phyloP scores from a whole-genome alignment of 2,888 invertebrate species.

The Acanthacorydalis orientalis region DNA sequence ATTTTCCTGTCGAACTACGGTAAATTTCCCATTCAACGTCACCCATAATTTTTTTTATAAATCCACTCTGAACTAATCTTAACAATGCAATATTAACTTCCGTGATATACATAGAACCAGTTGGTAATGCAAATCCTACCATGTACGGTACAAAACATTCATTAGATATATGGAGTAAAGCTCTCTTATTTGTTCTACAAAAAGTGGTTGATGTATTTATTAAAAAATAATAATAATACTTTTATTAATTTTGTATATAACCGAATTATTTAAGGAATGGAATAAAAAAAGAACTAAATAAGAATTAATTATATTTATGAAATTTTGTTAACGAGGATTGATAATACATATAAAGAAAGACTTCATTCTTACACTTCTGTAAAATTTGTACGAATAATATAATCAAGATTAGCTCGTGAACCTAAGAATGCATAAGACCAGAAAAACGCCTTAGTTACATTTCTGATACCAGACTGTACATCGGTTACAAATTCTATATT shows the following conservation, averaged over 20 bases:
- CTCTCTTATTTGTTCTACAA: slow-evolving; percentile 28
- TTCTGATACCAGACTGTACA: slow-evolving; percentile 49
- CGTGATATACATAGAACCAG: slow-evolving; percentile 43
- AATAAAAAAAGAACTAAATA: too few species aligned
- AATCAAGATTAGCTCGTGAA: slow-evolving; percentile 52
- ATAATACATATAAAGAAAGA: neutral
- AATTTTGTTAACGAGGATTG: neutral
- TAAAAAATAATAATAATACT: too few species aligned
- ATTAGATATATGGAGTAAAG: slow-evolving; percentile 50
- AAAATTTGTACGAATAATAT: slow-evolving; percentile 54
- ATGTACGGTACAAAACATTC: slow-evolving; percentile 61
- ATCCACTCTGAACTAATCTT: slow-evolving; percentile 46
- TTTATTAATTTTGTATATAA: too few species aligned
- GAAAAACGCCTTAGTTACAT: slow-evolving; percentile 57
- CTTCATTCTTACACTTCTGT: slow-evolving; percentile 33
- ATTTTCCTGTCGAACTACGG: slow-evolving; percentile 38
- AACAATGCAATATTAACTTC: slow-evolving; percentile 43
- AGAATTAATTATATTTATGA: too few species aligned
- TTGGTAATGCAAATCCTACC: slow-evolving; percentile 45
- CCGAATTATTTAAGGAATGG: too few species aligned
- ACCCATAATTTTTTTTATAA: slow-evolving; percentile 43
- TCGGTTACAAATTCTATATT: slow-evolving; percentile 50
- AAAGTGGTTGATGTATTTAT: neutral
- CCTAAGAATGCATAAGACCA: slow-evolving; percentile 67
- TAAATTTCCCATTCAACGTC: slow-evolving; percentile 61